A percentile compares a stretch with the other conserved stretches of the same genome.
These are phyloP conservation scores for Pseudachorutes palmiensis DNA, from an alignment of 1,140 invertebrate species.

Conservation along the genomic window DNA sequence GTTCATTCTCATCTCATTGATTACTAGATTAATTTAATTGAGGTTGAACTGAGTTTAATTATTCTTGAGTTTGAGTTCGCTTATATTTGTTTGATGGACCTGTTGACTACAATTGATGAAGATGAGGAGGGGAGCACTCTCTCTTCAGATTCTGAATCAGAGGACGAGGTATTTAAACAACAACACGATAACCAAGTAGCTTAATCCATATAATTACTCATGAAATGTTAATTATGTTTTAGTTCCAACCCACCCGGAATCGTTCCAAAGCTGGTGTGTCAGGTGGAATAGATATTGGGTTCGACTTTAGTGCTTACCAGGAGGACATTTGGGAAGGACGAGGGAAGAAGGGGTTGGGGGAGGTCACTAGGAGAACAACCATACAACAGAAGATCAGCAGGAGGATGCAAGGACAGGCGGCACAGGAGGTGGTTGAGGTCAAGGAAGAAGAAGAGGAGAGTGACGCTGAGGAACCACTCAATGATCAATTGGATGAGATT, in stretches of 20 bases:
- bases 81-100: too few species aligned
- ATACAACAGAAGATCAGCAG: conserved; percentile 39
- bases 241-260: conserved; percentile 35
- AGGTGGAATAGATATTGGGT: conserved; percentile 27
- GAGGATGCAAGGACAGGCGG: conserved; percentile 21
- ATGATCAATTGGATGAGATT: conserved; percentile 42
- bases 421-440: conserved; percentile 12
- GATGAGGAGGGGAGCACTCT: conserved; percentile 25
- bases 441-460: conserved; percentile 21
- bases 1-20: too few species aligned
- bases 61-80: too few species aligned
- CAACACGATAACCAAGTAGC: not conserved
- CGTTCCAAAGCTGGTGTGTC: conserved; percentile 15
- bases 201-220: conserved; percentile 1
- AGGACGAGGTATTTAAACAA: conserved; percentile 27
- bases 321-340: conserved; percentile 31
- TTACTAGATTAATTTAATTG: too few species aligned
- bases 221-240: conserved; percentile 10
- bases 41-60: too few species aligned
- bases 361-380: conserved; percentile 13
- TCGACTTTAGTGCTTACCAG: conserved; percentile 25
- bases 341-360: not conserved
- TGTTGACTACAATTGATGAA: conserved; percentile 35
- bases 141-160: conserved; percentile 33
- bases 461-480: conserved; percentile 39